Percentiles rank a stretch among this genome's conserved stretches.
Conservation (phyloP, 2,888 invertebrate genomes). For the Phlogophora meticulosa region DNA sequence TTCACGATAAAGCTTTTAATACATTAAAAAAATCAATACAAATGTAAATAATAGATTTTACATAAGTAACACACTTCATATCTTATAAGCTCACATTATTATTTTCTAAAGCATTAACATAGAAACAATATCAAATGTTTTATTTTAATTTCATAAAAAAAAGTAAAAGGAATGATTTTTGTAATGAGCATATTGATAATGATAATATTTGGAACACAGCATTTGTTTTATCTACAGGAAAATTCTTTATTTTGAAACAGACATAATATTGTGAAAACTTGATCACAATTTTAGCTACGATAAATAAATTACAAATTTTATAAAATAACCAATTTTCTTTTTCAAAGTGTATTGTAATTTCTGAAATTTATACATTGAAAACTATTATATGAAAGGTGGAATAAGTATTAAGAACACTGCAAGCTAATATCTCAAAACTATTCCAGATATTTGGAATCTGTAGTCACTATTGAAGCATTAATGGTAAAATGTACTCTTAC, state of each 20-base stretch:
- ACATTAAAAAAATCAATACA: constrained; percentile 59
- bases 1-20: constrained; percentile 64
- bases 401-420: constrained; percentile 28
- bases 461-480: constrained; percentile 40
- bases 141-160: constrained; percentile 26
- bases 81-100: constrained; percentile 58
- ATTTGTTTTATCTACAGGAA: constrained; percentile 6
- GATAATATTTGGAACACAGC: constrained; percentile 26
- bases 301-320: neutral
- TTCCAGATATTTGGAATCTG: constrained; percentile 13
- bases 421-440: constrained; percentile 17
- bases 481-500: constrained; percentile 13
- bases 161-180: constrained; percentile 49
- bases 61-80: constrained; percentile 36
- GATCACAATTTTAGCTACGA: neutral
- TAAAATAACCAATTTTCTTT: neutral
- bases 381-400: no score
- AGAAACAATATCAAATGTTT: constrained; percentile 18
- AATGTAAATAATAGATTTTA: constrained; percentile 60
- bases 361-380: constrained; percentile 3
- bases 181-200: constrained; percentile 44
- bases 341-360: constrained; percentile 1
- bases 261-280: neutral
- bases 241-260: neutral
- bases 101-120: constrained; percentile 29